Evolutionary conservation across 2,113 vertebrate species (phyloP).

Genomic region (Cottus gobio): DNA sequence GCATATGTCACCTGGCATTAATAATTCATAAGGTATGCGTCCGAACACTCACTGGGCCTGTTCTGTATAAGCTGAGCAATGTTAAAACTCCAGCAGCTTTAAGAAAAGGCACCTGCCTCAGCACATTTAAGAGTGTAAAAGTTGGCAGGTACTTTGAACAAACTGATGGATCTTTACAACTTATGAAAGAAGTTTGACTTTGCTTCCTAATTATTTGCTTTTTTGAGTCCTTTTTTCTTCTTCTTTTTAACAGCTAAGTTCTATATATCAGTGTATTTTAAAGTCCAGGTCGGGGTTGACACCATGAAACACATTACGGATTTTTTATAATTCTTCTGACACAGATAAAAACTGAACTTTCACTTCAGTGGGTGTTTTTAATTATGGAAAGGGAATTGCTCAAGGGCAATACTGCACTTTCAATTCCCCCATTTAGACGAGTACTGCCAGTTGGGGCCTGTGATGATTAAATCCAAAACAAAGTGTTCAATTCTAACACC

Average conservation of each 20-base stretch:
- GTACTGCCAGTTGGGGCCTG: background rate
- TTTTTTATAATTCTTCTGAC: background rate
- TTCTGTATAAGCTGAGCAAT: background rate
- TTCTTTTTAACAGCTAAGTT: background rate
- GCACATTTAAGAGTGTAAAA: background rate
- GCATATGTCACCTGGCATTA: background rate
- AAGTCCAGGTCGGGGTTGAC: background rate
- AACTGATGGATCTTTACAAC: background rate
- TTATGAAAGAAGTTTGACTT: background rate
- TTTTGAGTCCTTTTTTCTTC: background rate
- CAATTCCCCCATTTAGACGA: background rate
- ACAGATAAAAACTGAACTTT: background rate
- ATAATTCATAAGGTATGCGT: slow-evolving; percentile 1
- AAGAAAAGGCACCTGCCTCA: background rate
- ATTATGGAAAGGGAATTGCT: background rate
- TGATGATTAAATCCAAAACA: background rate
- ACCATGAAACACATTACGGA: background rate
- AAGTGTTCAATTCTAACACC: background rate
- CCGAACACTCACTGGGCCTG: background rate
- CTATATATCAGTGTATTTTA: background rate
- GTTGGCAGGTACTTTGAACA: background rate
- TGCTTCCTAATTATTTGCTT: too few relatives aligned
- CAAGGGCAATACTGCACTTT: background rate
- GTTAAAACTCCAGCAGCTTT: background rate
- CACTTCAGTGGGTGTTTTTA: background rate